Percentiles rank a stretch among this genome's conserved stretches.
Evolutionary conservation across 1,140 invertebrate species (phyloP).

Genomic region (Cardiocondyla obscurior): DNA sequence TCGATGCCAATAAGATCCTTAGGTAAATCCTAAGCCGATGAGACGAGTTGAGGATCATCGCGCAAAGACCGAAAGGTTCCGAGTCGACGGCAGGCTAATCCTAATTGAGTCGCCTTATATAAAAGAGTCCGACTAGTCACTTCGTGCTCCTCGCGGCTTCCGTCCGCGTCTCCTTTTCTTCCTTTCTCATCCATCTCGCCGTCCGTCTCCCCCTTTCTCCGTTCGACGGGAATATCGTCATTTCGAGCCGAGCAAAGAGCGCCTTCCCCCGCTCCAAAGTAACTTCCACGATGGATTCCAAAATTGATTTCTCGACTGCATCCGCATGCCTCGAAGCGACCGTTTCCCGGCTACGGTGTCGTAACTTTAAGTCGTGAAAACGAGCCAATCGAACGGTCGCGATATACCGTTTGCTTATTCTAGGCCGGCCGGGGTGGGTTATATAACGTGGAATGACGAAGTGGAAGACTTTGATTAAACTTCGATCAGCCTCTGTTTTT

Average conservation of each 20-base stretch:
- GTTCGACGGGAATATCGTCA: no score
- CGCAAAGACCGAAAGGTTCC: conserved; percentile 74
- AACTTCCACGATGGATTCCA: conserved; percentile 38
- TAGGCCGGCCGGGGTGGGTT: background rate
- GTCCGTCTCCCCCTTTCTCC: no score
- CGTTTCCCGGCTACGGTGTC: background rate
- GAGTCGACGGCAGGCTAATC: conserved; percentile 74
- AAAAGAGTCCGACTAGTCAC: conserved; percentile 69
- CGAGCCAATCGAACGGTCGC: conserved; percentile 27
- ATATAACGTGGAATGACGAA: conserved; percentile 44
- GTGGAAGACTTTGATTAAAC: conserved; percentile 55
- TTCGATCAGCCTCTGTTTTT: conserved; percentile 55
- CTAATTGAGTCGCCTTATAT: conserved; percentile 81
- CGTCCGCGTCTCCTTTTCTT: background rate
- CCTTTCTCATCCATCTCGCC: background rate
- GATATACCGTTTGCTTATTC: conserved; percentile 49
- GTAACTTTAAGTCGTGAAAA: conserved; percentile 28
- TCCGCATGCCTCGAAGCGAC: background rate
- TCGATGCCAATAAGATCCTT: conserved; percentile 77
- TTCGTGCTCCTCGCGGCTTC: conserved; percentile 44
- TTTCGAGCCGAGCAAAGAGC: background rate
- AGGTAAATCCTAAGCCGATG: conserved; percentile 80
- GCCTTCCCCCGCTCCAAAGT: conserved; percentile 16
- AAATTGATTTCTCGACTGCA: conserved; percentile 44
- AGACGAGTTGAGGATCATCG: conserved; percentile 76